phyloP scores from a whole-genome alignment of 2,888 invertebrate genomes.

The Andrena haemorrhoa region DNA sequence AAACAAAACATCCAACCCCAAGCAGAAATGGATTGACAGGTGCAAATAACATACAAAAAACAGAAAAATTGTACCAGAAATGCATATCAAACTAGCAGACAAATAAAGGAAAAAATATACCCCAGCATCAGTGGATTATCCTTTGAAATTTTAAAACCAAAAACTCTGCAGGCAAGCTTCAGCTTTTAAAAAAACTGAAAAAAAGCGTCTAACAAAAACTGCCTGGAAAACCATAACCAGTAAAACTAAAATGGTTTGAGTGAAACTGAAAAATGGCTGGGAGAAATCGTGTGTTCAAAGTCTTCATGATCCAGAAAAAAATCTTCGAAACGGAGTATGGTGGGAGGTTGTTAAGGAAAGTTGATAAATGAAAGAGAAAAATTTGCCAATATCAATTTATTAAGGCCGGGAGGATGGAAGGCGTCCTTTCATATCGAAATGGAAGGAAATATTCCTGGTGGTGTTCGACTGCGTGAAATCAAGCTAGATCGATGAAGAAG shows the following conservation, averaged over 20 bases:
- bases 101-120: not conserved
- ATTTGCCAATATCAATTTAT: not conserved
- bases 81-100: not conserved
- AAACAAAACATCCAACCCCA: not conserved
- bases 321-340: no score
- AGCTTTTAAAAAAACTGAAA: not conserved
- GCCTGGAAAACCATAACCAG: no score
- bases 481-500: slow-evolving; percentile 50
- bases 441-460: not conserved
- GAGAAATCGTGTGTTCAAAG: no score
- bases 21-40: not conserved
- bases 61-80: not conserved
- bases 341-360: no score
- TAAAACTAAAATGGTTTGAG: no score
- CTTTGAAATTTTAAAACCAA: not conserved
- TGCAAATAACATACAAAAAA: not conserved
- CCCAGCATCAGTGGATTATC: not conserved
- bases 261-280: no score
- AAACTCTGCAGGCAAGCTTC: not conserved
- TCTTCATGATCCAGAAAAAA: no score
- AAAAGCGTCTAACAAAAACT: not conserved
- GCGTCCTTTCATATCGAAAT: not conserved
- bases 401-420: not conserved
- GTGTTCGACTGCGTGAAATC: slow-evolving; percentile 2
- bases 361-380: not conserved